These are phyloP conservation scores for Ancistrus triradiatus DNA, from an alignment of 2,113 vertebrate species.

Conservation along the genomic window DNA sequence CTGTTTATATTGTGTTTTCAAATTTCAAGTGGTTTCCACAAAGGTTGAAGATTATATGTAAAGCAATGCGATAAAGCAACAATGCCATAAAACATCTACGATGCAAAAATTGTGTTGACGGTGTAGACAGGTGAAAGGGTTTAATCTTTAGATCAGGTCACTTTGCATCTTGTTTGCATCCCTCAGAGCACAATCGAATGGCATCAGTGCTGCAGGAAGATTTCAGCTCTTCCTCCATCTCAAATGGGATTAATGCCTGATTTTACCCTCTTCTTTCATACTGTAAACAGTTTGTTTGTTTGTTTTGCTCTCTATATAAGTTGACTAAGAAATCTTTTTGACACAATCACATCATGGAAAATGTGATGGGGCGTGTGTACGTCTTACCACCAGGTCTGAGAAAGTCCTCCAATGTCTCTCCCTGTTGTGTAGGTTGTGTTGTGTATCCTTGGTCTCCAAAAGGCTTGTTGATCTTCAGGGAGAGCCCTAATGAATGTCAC, in stretches of 20 bases:
- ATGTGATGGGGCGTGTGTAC: not conserved
- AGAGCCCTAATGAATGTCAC: slow-evolving; percentile 44
- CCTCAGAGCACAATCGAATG: slow-evolving; percentile 15
- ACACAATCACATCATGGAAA: slow-evolving; percentile 17
- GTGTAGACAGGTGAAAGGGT: slow-evolving; percentile 14
- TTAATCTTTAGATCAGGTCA: slow-evolving; percentile 31
- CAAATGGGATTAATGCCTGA: not conserved
- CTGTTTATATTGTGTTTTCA: too few species aligned
- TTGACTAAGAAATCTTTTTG: slow-evolving; percentile 33
- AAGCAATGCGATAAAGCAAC: not conserved
- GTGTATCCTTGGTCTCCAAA: slow-evolving; percentile 2
- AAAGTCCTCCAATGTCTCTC: slow-evolving; percentile 18
- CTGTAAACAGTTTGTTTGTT: slow-evolving; percentile 17
- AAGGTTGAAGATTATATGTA: slow-evolving; percentile 22
- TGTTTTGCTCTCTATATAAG: slow-evolving; percentile 6
- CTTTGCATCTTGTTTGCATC: slow-evolving; percentile 43
- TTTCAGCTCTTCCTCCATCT: slow-evolving; percentile 8
- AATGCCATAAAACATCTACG: not conserved
- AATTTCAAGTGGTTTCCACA: not conserved
- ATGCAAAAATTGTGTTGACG: not conserved
- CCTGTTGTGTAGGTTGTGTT: not conserved
- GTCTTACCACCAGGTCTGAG: slow-evolving; percentile 16
- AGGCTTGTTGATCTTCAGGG: slow-evolving; percentile 19
- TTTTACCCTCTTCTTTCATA: not conserved
- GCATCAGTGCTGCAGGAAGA: slow-evolving; percentile 30